Conservation (phyloP, 2,888 invertebrate genomes). For the Mamestra brassicae region DNA sequence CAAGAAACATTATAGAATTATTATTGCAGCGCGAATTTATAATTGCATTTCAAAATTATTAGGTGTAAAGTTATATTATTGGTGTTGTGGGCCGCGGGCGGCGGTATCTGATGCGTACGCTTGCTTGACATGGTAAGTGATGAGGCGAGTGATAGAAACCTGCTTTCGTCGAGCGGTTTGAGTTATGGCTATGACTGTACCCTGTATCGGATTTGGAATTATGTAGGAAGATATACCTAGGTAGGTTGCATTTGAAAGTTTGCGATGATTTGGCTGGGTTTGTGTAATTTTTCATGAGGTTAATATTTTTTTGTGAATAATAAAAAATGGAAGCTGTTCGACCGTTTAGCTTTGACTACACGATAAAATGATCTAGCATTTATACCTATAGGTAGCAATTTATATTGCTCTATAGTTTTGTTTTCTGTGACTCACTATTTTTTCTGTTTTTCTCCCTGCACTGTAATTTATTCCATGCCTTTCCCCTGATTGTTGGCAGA, state of each 20-base stretch:
- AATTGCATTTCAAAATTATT: slow-evolving; percentile 87
- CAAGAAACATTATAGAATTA: slow-evolving; percentile 64
- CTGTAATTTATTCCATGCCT: not conserved
- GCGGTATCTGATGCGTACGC: slow-evolving; percentile 80
- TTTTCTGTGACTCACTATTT: not conserved
- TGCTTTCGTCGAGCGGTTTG: slow-evolving; percentile 69
- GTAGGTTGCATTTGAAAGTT: slow-evolving; percentile 21
- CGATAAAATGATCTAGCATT: not conserved
- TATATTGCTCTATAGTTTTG: not conserved
- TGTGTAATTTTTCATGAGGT: not conserved
- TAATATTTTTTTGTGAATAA: not conserved
- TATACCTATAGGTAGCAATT: not conserved
- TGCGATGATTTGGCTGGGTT: slow-evolving; percentile 1
- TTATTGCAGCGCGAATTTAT: slow-evolving; percentile 75
- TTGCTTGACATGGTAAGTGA: slow-evolving; percentile 81
- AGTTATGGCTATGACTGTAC: slow-evolving; percentile 76
- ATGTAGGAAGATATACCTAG: slow-evolving; percentile 27
- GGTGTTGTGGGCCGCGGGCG: slow-evolving; percentile 74
- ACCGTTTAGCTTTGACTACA: not conserved
- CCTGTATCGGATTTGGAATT: slow-evolving; percentile 57
- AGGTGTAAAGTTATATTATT: slow-evolving; percentile 85
- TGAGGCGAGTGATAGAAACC: slow-evolving; percentile 81
- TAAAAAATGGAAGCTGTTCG: not conserved
- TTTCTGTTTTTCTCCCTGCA: not conserved
- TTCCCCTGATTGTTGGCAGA: not conserved